A percentile compares a stretch with the other conserved stretches of the same genome.
Conservation (phyloP, 2,888 invertebrate genomes). For the Megalurothrips usitatus region DNA sequence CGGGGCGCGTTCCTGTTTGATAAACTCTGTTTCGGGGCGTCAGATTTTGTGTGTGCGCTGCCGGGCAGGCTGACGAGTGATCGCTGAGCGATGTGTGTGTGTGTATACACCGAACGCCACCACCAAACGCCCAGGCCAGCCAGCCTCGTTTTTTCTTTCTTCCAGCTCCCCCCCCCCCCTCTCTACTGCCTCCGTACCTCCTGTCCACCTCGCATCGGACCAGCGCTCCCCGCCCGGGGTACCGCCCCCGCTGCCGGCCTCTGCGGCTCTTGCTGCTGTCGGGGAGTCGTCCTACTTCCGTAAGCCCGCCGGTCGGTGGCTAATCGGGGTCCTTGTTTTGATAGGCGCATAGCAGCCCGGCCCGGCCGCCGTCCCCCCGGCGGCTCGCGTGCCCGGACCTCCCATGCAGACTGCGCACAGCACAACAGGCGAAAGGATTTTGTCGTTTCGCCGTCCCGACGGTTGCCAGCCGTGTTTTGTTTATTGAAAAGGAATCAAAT, state of each 20-base stretch:
- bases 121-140: not conserved
- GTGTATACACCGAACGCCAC: not conserved
- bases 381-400: not conserved
- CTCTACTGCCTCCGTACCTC: not conserved
- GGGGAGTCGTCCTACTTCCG: too few species aligned
- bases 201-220: not conserved
- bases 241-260: not conserved
- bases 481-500: too few species aligned
- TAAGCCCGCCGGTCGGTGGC: not conserved
- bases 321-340: not conserved
- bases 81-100: conserved; percentile 12
- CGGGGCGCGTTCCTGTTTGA: conserved; percentile 3
- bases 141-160: not conserved
- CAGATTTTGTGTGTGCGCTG: not conserved
- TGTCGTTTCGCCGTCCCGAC: too few species aligned
- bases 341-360: not conserved
- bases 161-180: not conserved
- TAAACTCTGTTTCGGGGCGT: not conserved
- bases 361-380: not conserved
- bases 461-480: too few species aligned
- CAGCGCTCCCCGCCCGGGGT: not conserved
- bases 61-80: conserved; percentile 19
- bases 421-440: too few species aligned
- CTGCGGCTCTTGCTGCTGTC: too few species aligned
- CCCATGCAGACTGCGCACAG: not conserved